Conservation (phyloP, 1,140 invertebrate species). For the Zaprionus ghesquierei region DNA sequence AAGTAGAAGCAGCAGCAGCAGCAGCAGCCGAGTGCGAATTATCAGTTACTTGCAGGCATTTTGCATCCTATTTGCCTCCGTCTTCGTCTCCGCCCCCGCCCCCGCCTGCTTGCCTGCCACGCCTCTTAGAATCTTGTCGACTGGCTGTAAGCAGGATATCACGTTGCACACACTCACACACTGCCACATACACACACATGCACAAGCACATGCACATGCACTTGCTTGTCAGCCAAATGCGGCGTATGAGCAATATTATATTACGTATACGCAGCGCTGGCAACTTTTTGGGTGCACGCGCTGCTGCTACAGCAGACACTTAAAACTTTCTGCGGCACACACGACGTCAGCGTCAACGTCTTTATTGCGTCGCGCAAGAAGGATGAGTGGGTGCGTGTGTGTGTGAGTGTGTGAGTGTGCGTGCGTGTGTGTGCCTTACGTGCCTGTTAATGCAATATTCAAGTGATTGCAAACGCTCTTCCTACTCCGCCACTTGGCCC, state of each 20-base stretch:
- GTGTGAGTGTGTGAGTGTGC: constrained; percentile 21
- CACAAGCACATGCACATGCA: constrained; percentile 11
- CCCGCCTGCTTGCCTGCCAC: not conserved
- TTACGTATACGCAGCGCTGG: constrained; percentile 64
- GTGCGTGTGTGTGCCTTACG: constrained; percentile 59
- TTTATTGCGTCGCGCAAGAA: constrained; percentile 67
- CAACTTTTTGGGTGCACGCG: constrained; percentile 53
- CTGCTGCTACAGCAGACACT: constrained; percentile 15
- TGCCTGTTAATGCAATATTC: constrained; percentile 82
- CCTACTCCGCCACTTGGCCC: not conserved
- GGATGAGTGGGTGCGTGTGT: constrained; percentile 35
- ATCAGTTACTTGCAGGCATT: constrained; percentile 81
- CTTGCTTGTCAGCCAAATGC: constrained; percentile 37
- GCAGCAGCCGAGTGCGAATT: constrained; percentile 41
- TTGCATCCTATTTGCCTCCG: constrained; percentile 66
- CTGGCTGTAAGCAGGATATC: constrained; percentile 57
- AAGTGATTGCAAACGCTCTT: constrained; percentile 75
- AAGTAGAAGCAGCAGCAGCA: not conserved
- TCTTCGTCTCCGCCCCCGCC: not conserved
- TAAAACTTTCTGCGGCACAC: constrained; percentile 44
- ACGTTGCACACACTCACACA: constrained; percentile 52
- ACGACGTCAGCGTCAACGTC: constrained; percentile 47
- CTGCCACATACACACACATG: not conserved
- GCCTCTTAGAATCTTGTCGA: constrained; percentile 2
- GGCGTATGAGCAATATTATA: constrained; percentile 73